Base-by-base conservation (phyloP, 2,797 vertebrate genomes). In the Manis javanica region DNA sequence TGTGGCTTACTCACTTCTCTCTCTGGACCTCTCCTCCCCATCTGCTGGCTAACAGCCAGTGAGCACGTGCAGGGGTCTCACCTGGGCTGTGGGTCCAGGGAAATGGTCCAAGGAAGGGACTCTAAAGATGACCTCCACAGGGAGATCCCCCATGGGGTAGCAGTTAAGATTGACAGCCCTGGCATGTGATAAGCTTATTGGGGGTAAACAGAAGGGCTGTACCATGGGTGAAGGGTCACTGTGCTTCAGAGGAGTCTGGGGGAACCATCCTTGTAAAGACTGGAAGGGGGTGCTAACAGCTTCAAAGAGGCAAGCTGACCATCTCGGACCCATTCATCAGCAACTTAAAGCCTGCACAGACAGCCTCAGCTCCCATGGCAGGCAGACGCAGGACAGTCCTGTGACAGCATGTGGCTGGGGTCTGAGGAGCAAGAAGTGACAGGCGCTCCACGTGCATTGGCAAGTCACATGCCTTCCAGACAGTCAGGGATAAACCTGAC, bases 171-270 rank as follows among this genome's bases (percentile, higher is more conserved):
- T 21, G 39, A 59, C 21, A 31, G 57, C 34, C 66, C 68, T 10
- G 8, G 26, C 39, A 1, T 7, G 4, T 0, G 18, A 29, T 26
- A 24, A 24, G n/a, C 24, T 0, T 8, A 53, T 53, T 16, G 1
- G 24, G 46, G 46, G 11, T 46, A 53, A 10, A 53, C 9, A 26
- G 46, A 29, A 39, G 23, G n/a, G 9, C n/a, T 31, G 34, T 4
- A 0, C 18, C 2, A 10, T n/a, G 12, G 19, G 29, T 46, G 24
- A 55, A 21, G 69, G 12, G 64, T 31, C 16, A 19, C 49, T 16
- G 0, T 1, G 18, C 37, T 8, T 6, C 2, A 19, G n/a, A 66
- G n/a, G 64, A 34, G 64, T 21, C 10, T 9, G 7, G 24, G 15
- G 15, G 14, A 15, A 10, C 5, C 49, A 24, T 29, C 49, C 14